Conservation (phyloP, 2,797 vertebrate species). For the Schizopygopsis malacanthus region DNA sequence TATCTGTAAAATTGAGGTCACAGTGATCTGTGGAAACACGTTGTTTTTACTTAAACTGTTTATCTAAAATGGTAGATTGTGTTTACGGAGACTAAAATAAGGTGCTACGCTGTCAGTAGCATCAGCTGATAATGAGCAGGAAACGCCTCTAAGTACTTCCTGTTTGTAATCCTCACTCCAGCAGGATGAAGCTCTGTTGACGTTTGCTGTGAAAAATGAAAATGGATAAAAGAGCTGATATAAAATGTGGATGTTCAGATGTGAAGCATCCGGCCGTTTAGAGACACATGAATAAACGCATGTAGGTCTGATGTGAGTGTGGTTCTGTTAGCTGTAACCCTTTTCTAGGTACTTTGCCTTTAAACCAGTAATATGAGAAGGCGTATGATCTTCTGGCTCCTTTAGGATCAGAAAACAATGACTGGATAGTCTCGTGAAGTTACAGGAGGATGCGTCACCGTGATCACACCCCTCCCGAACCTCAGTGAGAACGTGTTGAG, state of each 20-base stretch:
- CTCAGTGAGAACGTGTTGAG: neutral
- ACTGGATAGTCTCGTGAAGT: conserved; percentile 2
- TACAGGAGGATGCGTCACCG: neutral
- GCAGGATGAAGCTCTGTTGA: neutral
- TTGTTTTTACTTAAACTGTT: too few relatives aligned
- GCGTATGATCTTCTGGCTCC: neutral
- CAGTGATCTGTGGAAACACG: neutral
- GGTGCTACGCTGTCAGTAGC: neutral
- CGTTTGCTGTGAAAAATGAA: neutral
- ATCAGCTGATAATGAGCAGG: conserved; percentile 41
- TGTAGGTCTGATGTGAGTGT: neutral
- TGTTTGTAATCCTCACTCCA: conserved; percentile 17
- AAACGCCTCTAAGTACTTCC: conserved; percentile 28
- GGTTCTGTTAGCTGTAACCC: neutral
- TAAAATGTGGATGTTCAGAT: neutral
- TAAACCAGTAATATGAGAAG: neutral
- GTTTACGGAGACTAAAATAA: conserved; percentile 28
- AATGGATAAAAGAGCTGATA: neutral
- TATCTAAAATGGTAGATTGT: neutral
- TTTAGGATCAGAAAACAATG: conserved; percentile 14
- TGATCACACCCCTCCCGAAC: neutral
- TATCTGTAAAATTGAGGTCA: neutral
- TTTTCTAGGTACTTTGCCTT: neutral
- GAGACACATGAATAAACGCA: neutral
- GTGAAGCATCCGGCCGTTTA: neutral